phyloP scores from a whole-genome alignment of 2,888 invertebrate genomes.

The Minunthozetes semirufus region DNA sequence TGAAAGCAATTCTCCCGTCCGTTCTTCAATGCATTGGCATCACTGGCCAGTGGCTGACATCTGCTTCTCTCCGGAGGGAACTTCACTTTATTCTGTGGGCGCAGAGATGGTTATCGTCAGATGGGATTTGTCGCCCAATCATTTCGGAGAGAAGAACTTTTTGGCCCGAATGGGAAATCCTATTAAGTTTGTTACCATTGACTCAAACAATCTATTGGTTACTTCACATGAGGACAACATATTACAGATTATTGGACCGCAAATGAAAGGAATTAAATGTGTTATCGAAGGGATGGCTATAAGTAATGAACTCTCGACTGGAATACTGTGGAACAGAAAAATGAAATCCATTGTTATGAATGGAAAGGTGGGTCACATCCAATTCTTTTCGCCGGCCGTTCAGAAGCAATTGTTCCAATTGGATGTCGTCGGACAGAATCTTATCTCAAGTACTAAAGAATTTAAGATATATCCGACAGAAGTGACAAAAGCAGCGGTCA shows the following conservation, averaged over 20 bases:
- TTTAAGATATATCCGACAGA: conserved; percentile 57
- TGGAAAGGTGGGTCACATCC: conserved; percentile 50
- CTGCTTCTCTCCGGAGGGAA: conserved; percentile 57
- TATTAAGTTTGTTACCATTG: conserved; percentile 59
- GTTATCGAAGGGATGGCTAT: conserved; percentile 25
- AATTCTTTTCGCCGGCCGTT: conserved; percentile 52
- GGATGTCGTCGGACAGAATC: conserved; percentile 65
- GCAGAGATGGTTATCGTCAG: conserved; percentile 68
- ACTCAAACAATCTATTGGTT: conserved; percentile 58
- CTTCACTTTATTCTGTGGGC: conserved; percentile 67
- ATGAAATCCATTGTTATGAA: conserved; percentile 50
- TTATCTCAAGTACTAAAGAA: conserved; percentile 58
- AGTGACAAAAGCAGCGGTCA: conserved; percentile 62
- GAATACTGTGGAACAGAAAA: conserved; percentile 47
- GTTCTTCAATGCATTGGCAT: conserved; percentile 67
- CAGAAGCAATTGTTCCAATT: conserved; percentile 59
- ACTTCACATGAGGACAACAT: conserved; percentile 60
- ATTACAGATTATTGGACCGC: conserved; percentile 50
- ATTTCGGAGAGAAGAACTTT: conserved; percentile 52
- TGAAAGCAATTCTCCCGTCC: conserved; percentile 44
- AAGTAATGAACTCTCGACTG: conserved; percentile 43
- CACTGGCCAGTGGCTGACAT: conserved; percentile 61
- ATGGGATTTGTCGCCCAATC: conserved; percentile 55
- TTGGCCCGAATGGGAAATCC: conserved; percentile 65
- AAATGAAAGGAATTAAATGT: conserved; percentile 24